Evolutionary conservation across 2,113 vertebrate species (phyloP).

Genomic region (Aegithalos caudatus): DNA sequence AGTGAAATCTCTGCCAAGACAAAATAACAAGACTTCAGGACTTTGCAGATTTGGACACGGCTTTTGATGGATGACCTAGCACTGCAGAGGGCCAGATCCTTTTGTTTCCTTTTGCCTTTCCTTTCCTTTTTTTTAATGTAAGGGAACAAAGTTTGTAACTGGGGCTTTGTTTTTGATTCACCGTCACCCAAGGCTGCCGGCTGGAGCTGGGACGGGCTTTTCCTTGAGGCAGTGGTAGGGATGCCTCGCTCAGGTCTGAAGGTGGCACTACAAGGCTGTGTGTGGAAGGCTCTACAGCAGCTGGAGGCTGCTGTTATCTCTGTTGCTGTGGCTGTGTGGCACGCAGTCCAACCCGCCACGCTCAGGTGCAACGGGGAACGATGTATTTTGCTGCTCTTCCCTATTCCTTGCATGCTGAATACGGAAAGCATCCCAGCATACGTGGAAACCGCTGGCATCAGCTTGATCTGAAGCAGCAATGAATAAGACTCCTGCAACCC

Average conservation of each 20-base stretch:
- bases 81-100: not conserved
- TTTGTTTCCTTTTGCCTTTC: not conserved
- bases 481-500: not conserved
- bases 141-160: not conserved
- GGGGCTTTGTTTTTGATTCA: not conserved
- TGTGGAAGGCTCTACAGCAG: not conserved
- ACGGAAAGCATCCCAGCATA: not conserved
- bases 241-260: not conserved
- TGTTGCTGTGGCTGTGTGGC: rapidly evolving
- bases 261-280: constrained; percentile 29
- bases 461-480: not conserved
- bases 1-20: not conserved
- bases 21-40: not conserved
- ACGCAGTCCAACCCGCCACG: rapidly evolving
- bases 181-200: not conserved
- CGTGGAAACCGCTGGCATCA: not conserved
- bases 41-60: not conserved
- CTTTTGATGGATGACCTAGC: not conserved
- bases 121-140: not conserved
- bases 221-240: not conserved
- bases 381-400: not conserved
- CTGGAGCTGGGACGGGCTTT: not conserved
- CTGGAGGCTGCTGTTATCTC: rapidly evolving
- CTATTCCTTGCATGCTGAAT: not conserved
- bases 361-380: not conserved